A percentile compares a stretch with the other conserved stretches of the same genome.
These are phyloP conservation scores for Subanguina moxae DNA, from an alignment of 1,140 invertebrate species.

Conservation along the genomic window DNA sequence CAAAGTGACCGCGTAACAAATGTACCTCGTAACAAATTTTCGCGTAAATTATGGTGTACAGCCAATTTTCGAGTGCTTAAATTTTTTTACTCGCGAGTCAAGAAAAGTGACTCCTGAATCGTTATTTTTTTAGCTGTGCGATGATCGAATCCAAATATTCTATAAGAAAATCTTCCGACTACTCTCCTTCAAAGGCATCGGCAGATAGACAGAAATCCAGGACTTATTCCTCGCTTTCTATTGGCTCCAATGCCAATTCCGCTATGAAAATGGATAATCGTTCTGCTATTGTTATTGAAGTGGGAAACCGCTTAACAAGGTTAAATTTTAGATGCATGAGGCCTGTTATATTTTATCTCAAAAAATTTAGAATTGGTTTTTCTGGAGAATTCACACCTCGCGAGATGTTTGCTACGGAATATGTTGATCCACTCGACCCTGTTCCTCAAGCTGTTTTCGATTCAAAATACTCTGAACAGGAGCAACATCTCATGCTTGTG, in stretches of 20 bases:
- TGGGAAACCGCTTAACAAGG: conserved; percentile 38
- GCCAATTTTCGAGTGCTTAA: no score
- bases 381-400: conserved; percentile 28
- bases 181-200: neutral
- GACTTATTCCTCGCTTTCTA: neutral
- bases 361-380: conserved; percentile 34
- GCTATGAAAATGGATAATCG: conserved; percentile 33
- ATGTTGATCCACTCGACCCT: conserved; percentile 28
- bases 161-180: neutral
- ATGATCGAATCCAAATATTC: neutral
- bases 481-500: conserved; percentile 30
- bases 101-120: no score
- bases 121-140: no score
- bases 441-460: conserved; percentile 8
- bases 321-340: no score
- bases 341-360: no score
- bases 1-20: no score
- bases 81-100: no score
- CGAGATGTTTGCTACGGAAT: conserved; percentile 33
- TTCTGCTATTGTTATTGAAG: conserved; percentile 32
- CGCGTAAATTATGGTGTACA: no score
- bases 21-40: no score
- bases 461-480: conserved; percentile 15
- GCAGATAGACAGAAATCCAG: neutral
- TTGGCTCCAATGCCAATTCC: conserved; percentile 1